phyloP scores from a whole-genome alignment of 2,113 vertebrate genomes.

The Leuciscus idus region DNA sequence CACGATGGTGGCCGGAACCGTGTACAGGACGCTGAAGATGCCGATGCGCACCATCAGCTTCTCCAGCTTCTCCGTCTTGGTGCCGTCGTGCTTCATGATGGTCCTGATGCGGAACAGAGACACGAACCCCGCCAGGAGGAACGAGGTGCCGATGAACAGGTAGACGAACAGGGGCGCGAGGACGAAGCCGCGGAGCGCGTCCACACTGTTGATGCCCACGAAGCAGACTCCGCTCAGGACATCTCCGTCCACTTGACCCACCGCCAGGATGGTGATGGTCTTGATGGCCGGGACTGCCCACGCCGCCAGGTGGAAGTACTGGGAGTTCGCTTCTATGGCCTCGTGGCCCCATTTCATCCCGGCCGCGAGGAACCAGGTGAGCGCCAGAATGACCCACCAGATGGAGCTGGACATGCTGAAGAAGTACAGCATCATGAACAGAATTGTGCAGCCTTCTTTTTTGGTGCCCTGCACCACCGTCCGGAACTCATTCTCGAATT shows the following conservation, averaged over 20 bases:
- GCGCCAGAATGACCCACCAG: constrained; percentile 95
- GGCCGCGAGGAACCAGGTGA: constrained; percentile 94
- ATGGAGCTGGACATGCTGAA: constrained; percentile 98
- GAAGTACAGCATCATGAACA: constrained; percentile 99
- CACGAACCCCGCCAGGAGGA: constrained; percentile 93
- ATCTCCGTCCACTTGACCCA: constrained; percentile 94
- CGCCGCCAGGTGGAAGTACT: constrained; percentile 95
- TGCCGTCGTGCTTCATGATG: constrained; percentile 98
- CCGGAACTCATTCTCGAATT: constrained; percentile 87
- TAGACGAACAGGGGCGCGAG: constrained; percentile 94
- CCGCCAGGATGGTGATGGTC: constrained; percentile 92
- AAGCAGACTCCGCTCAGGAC: constrained; percentile 92
- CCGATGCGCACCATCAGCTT: constrained; percentile 96
- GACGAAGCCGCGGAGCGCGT: constrained; percentile 91
- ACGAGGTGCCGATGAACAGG: constrained; percentile 94
- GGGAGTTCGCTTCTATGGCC: constrained; percentile 95
- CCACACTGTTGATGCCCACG: constrained; percentile 93
- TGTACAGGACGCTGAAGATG: constrained; percentile 95
- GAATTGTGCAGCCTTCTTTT: constrained; percentile 94
- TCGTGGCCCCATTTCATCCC: constrained; percentile 99
- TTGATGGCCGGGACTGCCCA: constrained; percentile 96
- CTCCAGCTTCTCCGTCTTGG: constrained; percentile 96
- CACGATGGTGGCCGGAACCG: constrained; percentile 94
- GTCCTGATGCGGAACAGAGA: constrained; percentile 95
- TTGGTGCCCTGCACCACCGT: constrained; percentile 95